phyloP scores from a whole-genome alignment of 2,797 vertebrate genomes.

The Myripristis murdjan region DNA sequence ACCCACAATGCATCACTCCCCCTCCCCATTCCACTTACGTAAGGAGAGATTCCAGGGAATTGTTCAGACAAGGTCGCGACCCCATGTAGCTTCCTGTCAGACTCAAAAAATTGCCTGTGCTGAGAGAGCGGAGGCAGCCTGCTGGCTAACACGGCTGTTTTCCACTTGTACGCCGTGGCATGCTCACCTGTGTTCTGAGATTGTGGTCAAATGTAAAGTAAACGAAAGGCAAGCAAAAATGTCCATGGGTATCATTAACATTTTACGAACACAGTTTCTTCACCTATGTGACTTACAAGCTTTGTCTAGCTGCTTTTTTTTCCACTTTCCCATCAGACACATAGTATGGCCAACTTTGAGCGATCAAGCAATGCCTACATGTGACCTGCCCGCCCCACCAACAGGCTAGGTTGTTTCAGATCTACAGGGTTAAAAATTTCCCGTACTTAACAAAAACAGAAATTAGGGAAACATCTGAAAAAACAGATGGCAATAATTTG shows the following conservation, averaged over 20 bases:
- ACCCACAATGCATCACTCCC: conserved; percentile 22
- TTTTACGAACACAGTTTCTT: neutral
- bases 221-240: neutral
- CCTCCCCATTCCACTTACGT: conserved; percentile 46
- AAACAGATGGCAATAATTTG: no score
- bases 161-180: neutral
- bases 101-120: conserved; percentile 59
- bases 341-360: no score
- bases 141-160: conserved; percentile 23
- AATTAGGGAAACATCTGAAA: no score
- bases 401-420: no score
- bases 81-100: conserved; percentile 60
- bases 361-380: no score
- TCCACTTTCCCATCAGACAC: neutral
- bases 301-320: neutral
- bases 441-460: no score
- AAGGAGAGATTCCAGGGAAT: conserved; percentile 68
- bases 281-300: neutral
- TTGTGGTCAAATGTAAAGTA: neutral
- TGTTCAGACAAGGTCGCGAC: conserved; percentile 58
- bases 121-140: conserved; percentile 36
- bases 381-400: no score
- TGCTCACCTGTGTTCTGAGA: conserved; percentile 1
- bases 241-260: no score
- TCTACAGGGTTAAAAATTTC: no score